Base-by-base conservation (phyloP, 2,797 vertebrate genomes). In the Taenioides sp. region DNA sequence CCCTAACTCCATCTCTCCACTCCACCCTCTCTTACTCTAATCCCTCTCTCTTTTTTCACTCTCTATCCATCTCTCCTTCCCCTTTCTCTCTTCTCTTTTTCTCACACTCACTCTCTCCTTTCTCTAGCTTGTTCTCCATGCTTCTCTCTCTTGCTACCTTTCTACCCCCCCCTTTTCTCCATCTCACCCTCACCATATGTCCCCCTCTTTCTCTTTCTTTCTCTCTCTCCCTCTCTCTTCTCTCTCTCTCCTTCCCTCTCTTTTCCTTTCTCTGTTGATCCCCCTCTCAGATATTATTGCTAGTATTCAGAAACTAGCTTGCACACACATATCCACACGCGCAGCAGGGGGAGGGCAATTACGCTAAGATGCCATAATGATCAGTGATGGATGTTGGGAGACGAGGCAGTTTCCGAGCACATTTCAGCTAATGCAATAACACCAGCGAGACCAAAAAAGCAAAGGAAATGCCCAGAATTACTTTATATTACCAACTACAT, bases 341-440 rank as follows among this genome's bases (percentile, higher is more conserved):
- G 78, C 80, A 84, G 80, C 83, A 81, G 81, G 79, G 80, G 87
- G 86, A 87, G 91, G 85, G 87, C 89, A 91, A 92, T 91, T 92
- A 90, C 84, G 9, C 86, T 91, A 91, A 92, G 84, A 92, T 90
- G 87, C 89, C 88, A 90, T 91, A 90, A 91, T 91, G 90, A 92
- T 88, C 85, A 80, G 86, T 88, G 89, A 90, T 92, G 87, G 88
- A 92, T 91, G 87, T 85, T 84, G 85, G 77, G 84, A 80, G 87
- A 78, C 76, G 74, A 67, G 82, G 77, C 75, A 86, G 85, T 85
- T 86, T 84, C 85, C 76, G 75, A 87, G 86, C 84, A 86, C 85
- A 87, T 91, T 91, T 90, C 88, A 73, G 77, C 88, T 91, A 90
- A 91, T 91, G 90, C 88, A 91, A 88, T 89, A 92, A 88, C 84